These are phyloP conservation scores for Chrysaora quinquecirrha DNA, from an alignment of 30 jellyfish, hydroid and myxozoan species.

Conservation along the genomic window DNA sequence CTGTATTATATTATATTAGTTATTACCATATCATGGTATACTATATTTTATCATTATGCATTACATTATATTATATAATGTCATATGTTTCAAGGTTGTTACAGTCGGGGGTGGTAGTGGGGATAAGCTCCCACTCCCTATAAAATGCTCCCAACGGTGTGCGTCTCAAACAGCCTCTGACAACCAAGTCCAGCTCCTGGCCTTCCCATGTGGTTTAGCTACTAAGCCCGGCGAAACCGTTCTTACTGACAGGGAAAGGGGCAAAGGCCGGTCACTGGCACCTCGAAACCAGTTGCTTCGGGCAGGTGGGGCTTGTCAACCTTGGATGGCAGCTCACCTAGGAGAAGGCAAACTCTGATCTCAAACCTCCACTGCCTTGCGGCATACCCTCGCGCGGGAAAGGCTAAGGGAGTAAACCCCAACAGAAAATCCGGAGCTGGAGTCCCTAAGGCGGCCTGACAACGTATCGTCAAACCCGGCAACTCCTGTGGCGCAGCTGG, in stretches of 20 bases:
- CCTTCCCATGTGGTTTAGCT: slow-evolving; percentile 16
- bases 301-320: slow-evolving; percentile 1
- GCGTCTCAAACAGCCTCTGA: slow-evolving; percentile 1
- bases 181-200: slow-evolving; percentile 25
- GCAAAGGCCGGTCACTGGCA: slow-evolving; percentile 28
- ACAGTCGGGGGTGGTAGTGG: slow-evolving; percentile 26
- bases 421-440: no score
- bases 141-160: slow-evolving; percentile 16
- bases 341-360: slow-evolving; percentile 21
- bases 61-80: no score
- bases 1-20: no score
- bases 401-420: no score
- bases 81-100: not conserved
- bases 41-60: no score
- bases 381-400: no score
- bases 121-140: slow-evolving; percentile 21
- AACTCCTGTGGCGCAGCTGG: no score
- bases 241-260: slow-evolving; percentile 29
- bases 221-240: not conserved
- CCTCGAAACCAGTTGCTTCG: slow-evolving; percentile 42
- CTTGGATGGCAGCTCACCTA: slow-evolving; percentile 11
- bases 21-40: no score
- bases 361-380: slow-evolving; percentile 13
- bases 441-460: no score
- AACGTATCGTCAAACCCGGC: no score